Conservation (phyloP, 1,140 invertebrate species). For the Drosophila jambulina region DNA sequence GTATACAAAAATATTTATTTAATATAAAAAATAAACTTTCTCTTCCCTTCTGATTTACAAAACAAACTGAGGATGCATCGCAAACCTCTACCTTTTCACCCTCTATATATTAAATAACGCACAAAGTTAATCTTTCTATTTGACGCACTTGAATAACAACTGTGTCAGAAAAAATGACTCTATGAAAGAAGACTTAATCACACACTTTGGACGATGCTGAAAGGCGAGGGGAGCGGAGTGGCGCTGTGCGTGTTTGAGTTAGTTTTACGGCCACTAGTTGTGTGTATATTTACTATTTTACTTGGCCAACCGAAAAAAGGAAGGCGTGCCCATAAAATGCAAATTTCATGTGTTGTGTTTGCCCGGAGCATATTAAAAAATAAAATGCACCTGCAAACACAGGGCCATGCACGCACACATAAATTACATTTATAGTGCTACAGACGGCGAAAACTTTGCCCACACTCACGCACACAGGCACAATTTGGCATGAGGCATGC, state of each 20-base stretch:
- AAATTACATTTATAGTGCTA: conserved; percentile 77
- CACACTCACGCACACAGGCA: conserved; percentile 33
- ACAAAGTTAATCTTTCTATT: conserved; percentile 4
- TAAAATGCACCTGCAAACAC: conserved; percentile 78
- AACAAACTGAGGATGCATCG: not conserved
- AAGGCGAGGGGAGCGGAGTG: not conserved
- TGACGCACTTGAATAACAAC: not conserved
- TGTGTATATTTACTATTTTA: conserved; percentile 45
- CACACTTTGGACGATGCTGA: conserved; percentile 9
- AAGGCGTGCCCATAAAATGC: conserved; percentile 63
- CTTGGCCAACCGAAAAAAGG: conserved; percentile 38
- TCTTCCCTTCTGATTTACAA: not conserved
- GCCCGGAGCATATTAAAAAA: conserved; percentile 72
- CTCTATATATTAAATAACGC: not conserved
- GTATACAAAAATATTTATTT: not conserved
- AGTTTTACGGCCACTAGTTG: conserved; percentile 36
- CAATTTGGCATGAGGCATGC: conserved; percentile 63
- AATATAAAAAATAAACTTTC: not conserved
- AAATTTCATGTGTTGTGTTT: conserved; percentile 70
- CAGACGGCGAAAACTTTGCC: conserved; percentile 52
- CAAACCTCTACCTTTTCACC: not conserved
- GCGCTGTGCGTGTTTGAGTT: conserved; percentile 29
- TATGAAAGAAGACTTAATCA: conserved; percentile 5
- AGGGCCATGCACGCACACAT: conserved; percentile 60
- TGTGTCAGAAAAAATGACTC: conserved; percentile 19